Evolutionary conservation across 2,797 vertebrate genomes (phyloP).

Genomic region (Paedocypris micromegethes): DNA sequence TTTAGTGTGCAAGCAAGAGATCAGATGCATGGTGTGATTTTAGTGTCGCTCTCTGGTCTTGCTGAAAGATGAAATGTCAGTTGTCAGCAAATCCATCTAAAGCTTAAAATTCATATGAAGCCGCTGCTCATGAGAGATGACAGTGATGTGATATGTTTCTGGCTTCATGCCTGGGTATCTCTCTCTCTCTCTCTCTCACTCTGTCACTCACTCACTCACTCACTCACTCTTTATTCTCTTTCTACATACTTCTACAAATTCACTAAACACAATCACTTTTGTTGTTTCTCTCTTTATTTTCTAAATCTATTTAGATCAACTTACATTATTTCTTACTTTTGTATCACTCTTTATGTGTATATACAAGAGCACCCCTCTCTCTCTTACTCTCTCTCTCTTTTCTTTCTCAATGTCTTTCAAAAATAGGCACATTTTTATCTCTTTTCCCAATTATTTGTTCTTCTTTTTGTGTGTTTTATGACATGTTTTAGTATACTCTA

Average conservation of each 20-base stretch:
- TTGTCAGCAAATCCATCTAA: constrained; percentile 5
- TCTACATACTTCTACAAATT: too few relatives aligned
- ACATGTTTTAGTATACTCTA: too few relatives aligned
- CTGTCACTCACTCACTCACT: background rate
- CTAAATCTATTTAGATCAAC: too few relatives aligned
- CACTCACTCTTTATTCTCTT: too few relatives aligned
- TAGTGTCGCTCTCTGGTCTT: background rate
- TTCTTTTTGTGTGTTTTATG: too few relatives aligned
- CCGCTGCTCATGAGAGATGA: constrained; percentile 11
- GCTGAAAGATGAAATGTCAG: background rate
- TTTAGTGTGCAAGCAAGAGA: too few relatives aligned
- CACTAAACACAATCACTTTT: background rate
- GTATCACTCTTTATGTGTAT: too few relatives aligned
- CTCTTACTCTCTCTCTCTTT: background rate
- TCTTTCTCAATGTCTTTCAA: background rate
- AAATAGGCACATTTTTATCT: background rate
- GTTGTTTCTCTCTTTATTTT: too few relatives aligned
- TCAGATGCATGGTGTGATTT: background rate
- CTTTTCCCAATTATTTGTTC: too few relatives aligned
- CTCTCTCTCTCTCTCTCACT: background rate
- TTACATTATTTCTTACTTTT: too few relatives aligned
- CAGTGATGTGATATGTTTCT: constrained; percentile 26
- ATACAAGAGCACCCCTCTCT: too few relatives aligned
- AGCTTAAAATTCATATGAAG: constrained; percentile 11
- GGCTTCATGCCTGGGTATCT: background rate